Evolutionary conservation across 53 echinoderm and acorn worm genomes (phyloP), one percentile per base, ranked within the genome.

Genomic region (Arbacia lixula): DNA sequence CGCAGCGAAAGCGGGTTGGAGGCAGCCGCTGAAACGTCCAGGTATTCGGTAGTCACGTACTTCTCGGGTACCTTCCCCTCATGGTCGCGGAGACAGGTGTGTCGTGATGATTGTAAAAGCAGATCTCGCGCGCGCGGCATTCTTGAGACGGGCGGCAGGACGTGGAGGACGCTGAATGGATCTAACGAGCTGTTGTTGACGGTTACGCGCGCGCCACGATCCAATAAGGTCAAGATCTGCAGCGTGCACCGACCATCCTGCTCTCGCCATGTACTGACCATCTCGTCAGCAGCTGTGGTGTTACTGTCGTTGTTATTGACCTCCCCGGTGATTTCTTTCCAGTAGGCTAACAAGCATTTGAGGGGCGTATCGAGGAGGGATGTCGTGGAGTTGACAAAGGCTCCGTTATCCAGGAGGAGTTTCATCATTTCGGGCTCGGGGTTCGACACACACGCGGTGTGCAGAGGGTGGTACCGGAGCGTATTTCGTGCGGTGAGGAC

Each of bases 391-490:
- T 90, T 90, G 12, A 85, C 84, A 57, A 90, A 71, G 0, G 93
- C 87, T 4, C 90, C 93, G 50, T 90, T 76, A 31, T 87, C 58
- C 4, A 93, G 65, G 2, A 93, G 66, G 3, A 93, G 58, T 33
- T 55, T 20, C 12, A 93, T 68, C 71, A 90, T 87, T 20, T 85
- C 85, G 8, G 85, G 38, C 24, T 79, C 83, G 64, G 84, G 35
- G 39, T 65, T 73, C 17, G 86, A 46, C 43, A 60, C 65, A 49
- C 89, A 96, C n/a, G 97, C 97, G 20, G 89, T 84, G 77, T 96
- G 97, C 19, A 96, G 76, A 2, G 97, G 97, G 25, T 91, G 85
- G 33, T 76, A 91, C 34, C 53, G 53, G 5, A 90, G 88, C 38
- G 92, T 87, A 41, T 96, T 96, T 26, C 50, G 34, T 6, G 92